phyloP scores from a whole-genome alignment of 2,113 vertebrate genomes.

The Phaethon lepturus region DNA sequence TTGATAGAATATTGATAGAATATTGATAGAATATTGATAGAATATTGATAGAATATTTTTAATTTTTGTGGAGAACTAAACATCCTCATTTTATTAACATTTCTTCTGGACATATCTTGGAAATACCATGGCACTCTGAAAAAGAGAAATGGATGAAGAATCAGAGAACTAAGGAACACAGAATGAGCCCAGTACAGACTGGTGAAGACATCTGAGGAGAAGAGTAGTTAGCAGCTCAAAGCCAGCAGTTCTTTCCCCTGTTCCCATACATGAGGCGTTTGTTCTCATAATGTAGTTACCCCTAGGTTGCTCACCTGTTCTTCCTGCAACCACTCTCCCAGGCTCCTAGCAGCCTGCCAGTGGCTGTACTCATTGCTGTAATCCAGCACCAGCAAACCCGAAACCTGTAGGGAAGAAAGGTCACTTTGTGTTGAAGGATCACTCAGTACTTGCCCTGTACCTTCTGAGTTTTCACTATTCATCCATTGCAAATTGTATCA shows the following conservation, averaged over 20 bases:
- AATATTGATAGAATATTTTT: no score
- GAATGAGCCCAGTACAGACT: not conserved
- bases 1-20: no score
- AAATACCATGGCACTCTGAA: not conserved
- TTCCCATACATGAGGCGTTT: not conserved
- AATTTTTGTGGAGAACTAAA: not conserved
- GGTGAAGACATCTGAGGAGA: not conserved
- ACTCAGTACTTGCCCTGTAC: not conserved
- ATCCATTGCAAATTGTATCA: not conserved
- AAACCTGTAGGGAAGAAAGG: constrained; percentile 77
- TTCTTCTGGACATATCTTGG: not conserved
- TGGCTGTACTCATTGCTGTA: constrained; percentile 92
- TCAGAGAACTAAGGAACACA: not conserved
- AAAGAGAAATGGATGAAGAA: not conserved
- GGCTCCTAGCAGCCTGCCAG: constrained; percentile 90
- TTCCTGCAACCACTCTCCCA: constrained; percentile 90
- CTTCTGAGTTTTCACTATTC: not conserved
- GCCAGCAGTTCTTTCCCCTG: not conserved
- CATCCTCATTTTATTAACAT: not conserved
- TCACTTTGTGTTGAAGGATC: not conserved
- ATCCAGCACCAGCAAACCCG: constrained; percentile 90
- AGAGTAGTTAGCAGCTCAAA: not conserved
- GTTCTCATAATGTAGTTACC: not conserved
- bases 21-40: no score
- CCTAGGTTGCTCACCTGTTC: constrained; percentile 82